Evolutionary conservation across 2,797 vertebrate genomes (phyloP), one percentile per base, ranked within the genome.

Genomic region (Chelon auratus): DNA sequence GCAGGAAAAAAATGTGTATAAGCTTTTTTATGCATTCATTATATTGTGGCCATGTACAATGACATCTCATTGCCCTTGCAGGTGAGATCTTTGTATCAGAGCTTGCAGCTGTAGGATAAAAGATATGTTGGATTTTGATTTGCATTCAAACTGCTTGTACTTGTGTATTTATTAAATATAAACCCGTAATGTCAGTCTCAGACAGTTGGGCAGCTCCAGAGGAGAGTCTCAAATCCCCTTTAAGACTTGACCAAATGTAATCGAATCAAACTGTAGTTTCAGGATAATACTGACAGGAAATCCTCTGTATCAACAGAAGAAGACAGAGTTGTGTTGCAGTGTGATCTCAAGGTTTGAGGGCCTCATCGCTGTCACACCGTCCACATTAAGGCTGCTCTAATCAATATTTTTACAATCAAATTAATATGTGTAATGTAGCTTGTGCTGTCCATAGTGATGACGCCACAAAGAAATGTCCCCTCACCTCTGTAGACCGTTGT

Each of bases 11-110:
- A 47, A 62, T n/a, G 57, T 75, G 68, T 61, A 77, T 80, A 78
- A 54, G 75, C 80, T 76, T 84, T 89, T 90, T 80, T 86, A 71
- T 82, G 81, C 72, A 88, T 89, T 88, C 67, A 81, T 90, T 87
- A 87, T 62, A 36, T 61, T 8, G 48, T 24, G 17, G 68, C 60
- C 58, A 24, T 58, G 18, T 20, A 56, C 8, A 64, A 70, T 72
- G 86, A 73, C 20, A 13, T 82, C 56, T 65, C 39, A 45, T 68
- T 79, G 77, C 74, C 76, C 79, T 81, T 87, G 84, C 63, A 62
- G 54, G 64, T 80, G 75, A 80, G n/a, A 51, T 61, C 42, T 75
- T 78, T 74, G 73, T 60, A 3, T 59, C 1, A 47, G 42, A 62
- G 58, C 55, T 39, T 62, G 69, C n/a, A 64, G 36, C 43, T 22